phyloP scores from a whole-genome alignment of 2,113 vertebrate genomes.

The Pseudorhombus dupliciocellatus region DNA sequence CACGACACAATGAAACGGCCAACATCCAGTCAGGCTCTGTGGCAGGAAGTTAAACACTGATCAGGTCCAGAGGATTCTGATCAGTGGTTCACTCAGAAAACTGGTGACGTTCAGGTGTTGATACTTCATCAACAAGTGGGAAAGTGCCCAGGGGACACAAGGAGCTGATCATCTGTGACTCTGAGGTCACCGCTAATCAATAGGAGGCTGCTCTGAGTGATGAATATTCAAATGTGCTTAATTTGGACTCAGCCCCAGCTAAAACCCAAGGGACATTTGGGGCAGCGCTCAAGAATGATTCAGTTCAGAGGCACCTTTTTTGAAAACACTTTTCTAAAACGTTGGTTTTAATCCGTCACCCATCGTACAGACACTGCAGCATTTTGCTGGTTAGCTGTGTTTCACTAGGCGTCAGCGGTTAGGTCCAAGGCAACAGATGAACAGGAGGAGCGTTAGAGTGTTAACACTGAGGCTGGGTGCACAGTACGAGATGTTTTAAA shows the following conservation, averaged over 20 bases:
- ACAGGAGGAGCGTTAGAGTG: slow-evolving; percentile 62
- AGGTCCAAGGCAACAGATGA: slow-evolving; percentile 58
- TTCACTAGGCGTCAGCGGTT: slow-evolving; percentile 60
- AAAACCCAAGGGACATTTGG: background rate
- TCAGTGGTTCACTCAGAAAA: too few relatives aligned
- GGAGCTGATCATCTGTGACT: background rate
- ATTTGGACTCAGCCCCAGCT: background rate
- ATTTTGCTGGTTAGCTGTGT: slow-evolving; percentile 64
- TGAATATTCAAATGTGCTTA: background rate
- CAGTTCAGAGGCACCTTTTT: background rate
- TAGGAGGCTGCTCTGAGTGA: background rate
- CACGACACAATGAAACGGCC: background rate
- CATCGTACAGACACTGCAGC: slow-evolving; percentile 18
- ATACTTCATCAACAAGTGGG: background rate
- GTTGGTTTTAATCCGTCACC: slow-evolving; percentile 9
- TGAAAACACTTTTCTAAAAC: background rate
- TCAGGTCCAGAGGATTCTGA: background rate
- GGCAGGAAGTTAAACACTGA: background rate
- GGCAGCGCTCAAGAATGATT: background rate
- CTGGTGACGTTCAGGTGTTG: too few relatives aligned
- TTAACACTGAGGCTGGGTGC: slow-evolving; percentile 65
- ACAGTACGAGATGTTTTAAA: slow-evolving; percentile 46
- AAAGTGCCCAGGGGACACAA: background rate
- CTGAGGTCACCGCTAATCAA: background rate
- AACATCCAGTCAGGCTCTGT: background rate